phyloP scores from a whole-genome alignment of 2,113 vertebrate genomes.

The Spea multiplicata region DNA sequence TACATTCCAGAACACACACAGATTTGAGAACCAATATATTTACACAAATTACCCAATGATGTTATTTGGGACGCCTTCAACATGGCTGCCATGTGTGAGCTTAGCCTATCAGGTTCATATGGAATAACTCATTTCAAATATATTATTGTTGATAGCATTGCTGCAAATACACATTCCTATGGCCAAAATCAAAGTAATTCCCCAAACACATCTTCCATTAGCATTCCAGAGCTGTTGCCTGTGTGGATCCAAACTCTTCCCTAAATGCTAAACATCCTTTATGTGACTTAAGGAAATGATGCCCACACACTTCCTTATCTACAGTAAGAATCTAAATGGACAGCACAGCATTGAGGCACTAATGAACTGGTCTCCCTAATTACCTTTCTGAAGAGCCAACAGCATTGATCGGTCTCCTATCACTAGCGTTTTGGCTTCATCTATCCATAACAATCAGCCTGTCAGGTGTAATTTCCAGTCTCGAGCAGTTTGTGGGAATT shows the following conservation, averaged over 20 bases:
- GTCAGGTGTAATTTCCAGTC: slow-evolving; percentile 49
- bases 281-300: slow-evolving; percentile 43
- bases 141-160: neutral
- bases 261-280: slow-evolving; percentile 38
- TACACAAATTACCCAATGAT: too few species aligned
- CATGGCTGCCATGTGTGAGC: too few species aligned
- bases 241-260: slow-evolving; percentile 19
- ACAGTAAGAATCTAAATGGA: slow-evolving; percentile 47
- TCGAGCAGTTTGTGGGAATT: slow-evolving; percentile 37
- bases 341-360: slow-evolving; percentile 41
- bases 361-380: slow-evolving; percentile 48
- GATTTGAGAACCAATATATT: too few species aligned
- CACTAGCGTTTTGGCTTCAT: slow-evolving; percentile 46
- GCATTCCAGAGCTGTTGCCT: slow-evolving; percentile 22
- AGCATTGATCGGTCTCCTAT: slow-evolving; percentile 47
- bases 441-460: slow-evolving; percentile 50
- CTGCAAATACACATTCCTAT: neutral
- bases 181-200: slow-evolving; percentile 3
- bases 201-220: slow-evolving; percentile 20
- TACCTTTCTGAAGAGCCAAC: slow-evolving; percentile 48
- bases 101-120: neutral
- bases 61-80: too few species aligned
- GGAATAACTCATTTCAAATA: neutral
- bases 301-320: slow-evolving; percentile 47
- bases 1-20: too few species aligned